Base-by-base conservation (phyloP, 2,113 vertebrate genomes). In the Atherinomorus stipes region DNA sequence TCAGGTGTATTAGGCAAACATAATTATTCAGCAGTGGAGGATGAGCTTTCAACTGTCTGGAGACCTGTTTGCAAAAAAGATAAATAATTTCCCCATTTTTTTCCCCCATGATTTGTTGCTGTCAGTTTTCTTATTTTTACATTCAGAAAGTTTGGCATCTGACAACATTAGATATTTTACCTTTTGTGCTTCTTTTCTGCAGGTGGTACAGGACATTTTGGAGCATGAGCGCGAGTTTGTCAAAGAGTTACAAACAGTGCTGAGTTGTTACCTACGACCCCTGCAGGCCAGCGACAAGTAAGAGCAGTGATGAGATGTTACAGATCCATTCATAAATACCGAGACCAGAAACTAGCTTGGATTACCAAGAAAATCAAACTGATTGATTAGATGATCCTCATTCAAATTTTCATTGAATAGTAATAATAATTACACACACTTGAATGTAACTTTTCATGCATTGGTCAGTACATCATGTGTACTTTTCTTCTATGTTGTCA, bases 121-220 rank as follows among this genome's bases (percentile, higher is more conserved):
- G 4, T 34, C 31, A 34, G 31, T 34, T 34, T 47, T 18, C 44
- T 7, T 19, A 4, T n/a, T 19, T 47, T 63, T 57, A 11, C 15
- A 13, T 42, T 2, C 13, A 50, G 22, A 4, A 74, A 51, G 31
- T 3, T 26, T 37, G 1, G 7, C 5, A 13, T n/a, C n/a, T 18
- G 62, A 34, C 25, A 13, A 34, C 11, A 19, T 71, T 11, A 65
- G 40, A 1, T 18, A 1, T 60, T 47, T 15, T 54, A 7, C 34
- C 38, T 25, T 0, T 59, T 68, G 19, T 74, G 50, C 42, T 84
- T 69, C 62, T 50, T 83, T 80, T 34, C 31, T 65, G 19, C 91
- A 99, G 98, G 98, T 98, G 44, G 95, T 99, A 56, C 98, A 99
- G 89, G 98, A 97, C 92, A 97, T 99, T 89, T 89, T 98, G 93